phyloP scores from a whole-genome alignment of 2,113 vertebrate species.

The Pelodiscus sinensis region DNA sequence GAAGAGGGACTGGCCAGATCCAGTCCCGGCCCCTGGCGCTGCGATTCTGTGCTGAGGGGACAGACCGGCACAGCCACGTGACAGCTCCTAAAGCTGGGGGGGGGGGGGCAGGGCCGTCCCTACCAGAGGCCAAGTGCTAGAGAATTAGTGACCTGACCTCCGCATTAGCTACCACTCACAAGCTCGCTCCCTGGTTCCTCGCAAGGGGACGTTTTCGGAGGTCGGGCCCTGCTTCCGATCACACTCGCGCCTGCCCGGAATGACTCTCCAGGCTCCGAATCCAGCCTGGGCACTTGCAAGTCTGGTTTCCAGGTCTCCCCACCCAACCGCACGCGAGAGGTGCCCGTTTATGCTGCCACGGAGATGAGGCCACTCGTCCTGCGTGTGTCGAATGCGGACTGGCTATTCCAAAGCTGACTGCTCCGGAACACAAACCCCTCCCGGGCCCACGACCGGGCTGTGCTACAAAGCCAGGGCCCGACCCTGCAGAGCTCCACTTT shows the following conservation, averaged over 20 bases:
- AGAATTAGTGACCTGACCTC: not conserved
- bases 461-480: not conserved
- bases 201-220: not conserved
- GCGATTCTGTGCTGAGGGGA: not conserved
- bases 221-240: not conserved
- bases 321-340: not conserved
- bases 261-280: not conserved
- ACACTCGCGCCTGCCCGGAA: not conserved
- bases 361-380: not conserved
- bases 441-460: accelerated
- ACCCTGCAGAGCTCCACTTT: not conserved
- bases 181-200: not conserved
- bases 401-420: not conserved
- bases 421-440: not conserved
- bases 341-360: not conserved
- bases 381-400: not conserved
- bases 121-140: no score
- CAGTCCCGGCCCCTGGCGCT: not conserved
- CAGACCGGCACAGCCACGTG: not conserved
- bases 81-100: not conserved
- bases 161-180: not conserved
- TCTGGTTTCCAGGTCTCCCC: not conserved
- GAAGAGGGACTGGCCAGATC: not conserved
- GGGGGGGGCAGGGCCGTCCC: no score
- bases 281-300: not conserved